These are phyloP conservation scores for Gallirallus australis DNA, from an alignment of 2,797 vertebrate species.

Conservation along the genomic window DNA sequence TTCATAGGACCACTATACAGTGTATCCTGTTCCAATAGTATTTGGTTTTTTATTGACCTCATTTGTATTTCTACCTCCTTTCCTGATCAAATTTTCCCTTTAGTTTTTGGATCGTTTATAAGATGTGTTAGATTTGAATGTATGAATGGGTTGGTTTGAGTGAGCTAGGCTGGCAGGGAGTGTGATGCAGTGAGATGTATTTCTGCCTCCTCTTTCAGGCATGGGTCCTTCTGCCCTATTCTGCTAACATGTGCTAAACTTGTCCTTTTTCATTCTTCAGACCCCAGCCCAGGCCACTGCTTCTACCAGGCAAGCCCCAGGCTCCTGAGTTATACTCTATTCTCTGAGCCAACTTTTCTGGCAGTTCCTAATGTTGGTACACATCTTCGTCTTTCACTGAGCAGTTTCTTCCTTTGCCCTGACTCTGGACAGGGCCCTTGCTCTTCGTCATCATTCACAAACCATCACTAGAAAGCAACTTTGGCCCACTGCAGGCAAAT, in stretches of 20 bases:
- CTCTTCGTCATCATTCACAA: accelerated
- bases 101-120: background rate
- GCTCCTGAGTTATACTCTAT: background rate
- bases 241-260: background rate
- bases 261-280: background rate
- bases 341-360: background rate
- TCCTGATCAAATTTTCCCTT: background rate
- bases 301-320: background rate
- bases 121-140: background rate
- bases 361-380: background rate
- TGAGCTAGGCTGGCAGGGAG: background rate
- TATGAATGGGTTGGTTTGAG: background rate
- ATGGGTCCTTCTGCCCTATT: background rate
- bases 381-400: background rate
- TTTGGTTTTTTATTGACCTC: background rate
- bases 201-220: background rate
- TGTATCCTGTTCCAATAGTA: background rate
- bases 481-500: background rate
- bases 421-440: background rate
- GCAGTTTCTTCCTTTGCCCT: background rate
- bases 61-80: background rate
- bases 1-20: background rate
- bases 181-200: background rate
- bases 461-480: background rate
- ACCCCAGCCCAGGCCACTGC: too few relatives aligned